phyloP scores from a whole-genome alignment of 2,113 vertebrate genomes.

The Euleptes europaea region DNA sequence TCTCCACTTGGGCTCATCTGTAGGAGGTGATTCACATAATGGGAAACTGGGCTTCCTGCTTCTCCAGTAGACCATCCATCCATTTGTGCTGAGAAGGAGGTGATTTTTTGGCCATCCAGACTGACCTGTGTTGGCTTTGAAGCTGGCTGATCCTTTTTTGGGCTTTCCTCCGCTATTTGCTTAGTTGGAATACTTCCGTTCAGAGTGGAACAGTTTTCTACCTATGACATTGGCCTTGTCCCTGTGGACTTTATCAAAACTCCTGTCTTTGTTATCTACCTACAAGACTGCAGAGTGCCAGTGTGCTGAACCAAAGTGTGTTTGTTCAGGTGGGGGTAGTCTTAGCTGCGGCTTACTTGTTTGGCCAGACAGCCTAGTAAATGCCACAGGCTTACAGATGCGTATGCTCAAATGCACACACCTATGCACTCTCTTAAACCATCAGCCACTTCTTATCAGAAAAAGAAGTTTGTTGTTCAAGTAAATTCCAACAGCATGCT shows the following conservation, averaged over 20 bases:
- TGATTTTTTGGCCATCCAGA: background rate
- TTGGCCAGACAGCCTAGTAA: background rate
- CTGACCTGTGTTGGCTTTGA: background rate
- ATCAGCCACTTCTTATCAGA: background rate
- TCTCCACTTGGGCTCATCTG: background rate
- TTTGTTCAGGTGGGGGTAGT: background rate
- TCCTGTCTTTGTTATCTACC: background rate
- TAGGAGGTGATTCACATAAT: background rate
- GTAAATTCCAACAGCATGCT: background rate
- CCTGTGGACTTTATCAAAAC: background rate
- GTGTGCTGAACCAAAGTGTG: background rate
- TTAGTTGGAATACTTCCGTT: background rate
- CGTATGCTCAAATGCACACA: no score
- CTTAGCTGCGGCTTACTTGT: background rate
- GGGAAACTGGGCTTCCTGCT: background rate
- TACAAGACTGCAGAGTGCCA: background rate
- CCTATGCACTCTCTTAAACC: background rate
- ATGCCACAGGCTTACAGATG: background rate
- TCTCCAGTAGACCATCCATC: background rate
- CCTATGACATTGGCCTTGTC: background rate
- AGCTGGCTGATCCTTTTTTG: background rate
- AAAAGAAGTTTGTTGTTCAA: background rate
- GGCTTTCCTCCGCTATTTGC: background rate
- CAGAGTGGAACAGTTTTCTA: background rate
- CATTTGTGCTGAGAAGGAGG: background rate